phyloP scores from a whole-genome alignment of 1,140 invertebrate genomes.

The Trichomalopsis sarcophagae region DNA sequence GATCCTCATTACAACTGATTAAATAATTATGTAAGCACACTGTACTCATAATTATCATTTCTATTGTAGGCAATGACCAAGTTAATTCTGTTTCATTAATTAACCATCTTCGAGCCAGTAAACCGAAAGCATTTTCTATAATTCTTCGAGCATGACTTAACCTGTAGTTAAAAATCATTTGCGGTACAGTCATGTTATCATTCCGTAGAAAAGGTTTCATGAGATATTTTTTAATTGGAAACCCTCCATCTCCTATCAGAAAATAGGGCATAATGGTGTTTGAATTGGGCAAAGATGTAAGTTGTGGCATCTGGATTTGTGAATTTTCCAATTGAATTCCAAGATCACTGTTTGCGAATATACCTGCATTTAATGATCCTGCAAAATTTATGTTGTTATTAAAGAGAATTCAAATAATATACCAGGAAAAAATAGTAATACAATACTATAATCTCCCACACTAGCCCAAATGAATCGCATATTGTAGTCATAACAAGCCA shows the following conservation, averaged over 20 bases:
- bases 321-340: background rate
- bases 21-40: background rate
- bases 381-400: conserved; percentile 8
- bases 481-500: conserved; percentile 55
- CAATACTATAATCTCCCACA: conserved; percentile 27
- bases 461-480: conserved; percentile 66
- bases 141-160: conserved; percentile 17
- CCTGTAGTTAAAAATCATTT: conserved; percentile 9
- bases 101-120: background rate
- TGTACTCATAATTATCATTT: conserved; percentile 20
- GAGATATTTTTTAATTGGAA: background rate
- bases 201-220: conserved; percentile 20
- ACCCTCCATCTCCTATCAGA: conserved; percentile 24
- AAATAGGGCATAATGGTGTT: background rate
- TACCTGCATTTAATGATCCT: conserved; percentile 12
- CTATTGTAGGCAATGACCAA: background rate
- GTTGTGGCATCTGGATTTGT: background rate
- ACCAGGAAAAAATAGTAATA: too few species aligned
- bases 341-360: conserved; percentile 14
- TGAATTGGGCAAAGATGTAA: background rate
- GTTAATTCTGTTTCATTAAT: background rate
- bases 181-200: background rate
- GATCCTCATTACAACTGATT: background rate
- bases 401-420: too few species aligned
- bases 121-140: conserved; percentile 10